phyloP scores from a whole-genome alignment of 2,113 vertebrate genomes.

The Salvelinus alpinus region DNA sequence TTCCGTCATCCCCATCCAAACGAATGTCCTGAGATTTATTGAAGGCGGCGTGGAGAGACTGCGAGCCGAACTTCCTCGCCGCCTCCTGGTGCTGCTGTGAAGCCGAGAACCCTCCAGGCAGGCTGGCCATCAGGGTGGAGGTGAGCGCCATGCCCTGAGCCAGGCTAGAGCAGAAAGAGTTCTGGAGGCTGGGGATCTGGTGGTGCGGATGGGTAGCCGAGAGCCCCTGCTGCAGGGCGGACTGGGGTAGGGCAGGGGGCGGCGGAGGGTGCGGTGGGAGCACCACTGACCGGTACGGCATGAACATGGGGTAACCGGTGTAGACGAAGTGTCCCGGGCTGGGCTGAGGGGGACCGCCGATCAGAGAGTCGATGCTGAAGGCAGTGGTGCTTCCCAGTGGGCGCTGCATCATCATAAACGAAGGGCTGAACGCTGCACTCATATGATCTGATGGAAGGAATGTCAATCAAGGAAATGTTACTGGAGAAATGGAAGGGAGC shows the following conservation, averaged over 20 bases:
- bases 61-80: conserved; percentile 84
- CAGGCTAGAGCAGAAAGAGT: conserved; percentile 90
- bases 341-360: conserved; percentile 88
- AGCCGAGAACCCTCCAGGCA: conserved; percentile 85
- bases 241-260: conserved; percentile 75
- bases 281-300: conserved; percentile 93
- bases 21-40: conserved; percentile 83
- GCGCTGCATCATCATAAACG: conserved; percentile 96
- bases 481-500: conserved; percentile 5
- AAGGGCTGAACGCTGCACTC: conserved; percentile 85
- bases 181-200: conserved; percentile 84
- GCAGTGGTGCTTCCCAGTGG: conserved; percentile 90
- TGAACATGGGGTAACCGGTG: conserved; percentile 95
- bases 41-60: conserved; percentile 80
- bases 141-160: conserved; percentile 93
- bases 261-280: conserved; percentile 88
- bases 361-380: conserved; percentile 95
- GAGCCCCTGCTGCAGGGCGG: conserved; percentile 75
- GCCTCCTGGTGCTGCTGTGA: conserved; percentile 86
- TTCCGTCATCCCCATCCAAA: conserved; percentile 84
- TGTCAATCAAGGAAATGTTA: conserved; percentile 8
- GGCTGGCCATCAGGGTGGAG: conserved; percentile 92
- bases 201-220: conserved; percentile 82
- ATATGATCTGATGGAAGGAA: conserved; percentile 70
- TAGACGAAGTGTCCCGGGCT: conserved; percentile 90